Evolutionary conservation across 1,140 invertebrate genomes (phyloP).

Genomic region (Drosophila navojoa): DNA sequence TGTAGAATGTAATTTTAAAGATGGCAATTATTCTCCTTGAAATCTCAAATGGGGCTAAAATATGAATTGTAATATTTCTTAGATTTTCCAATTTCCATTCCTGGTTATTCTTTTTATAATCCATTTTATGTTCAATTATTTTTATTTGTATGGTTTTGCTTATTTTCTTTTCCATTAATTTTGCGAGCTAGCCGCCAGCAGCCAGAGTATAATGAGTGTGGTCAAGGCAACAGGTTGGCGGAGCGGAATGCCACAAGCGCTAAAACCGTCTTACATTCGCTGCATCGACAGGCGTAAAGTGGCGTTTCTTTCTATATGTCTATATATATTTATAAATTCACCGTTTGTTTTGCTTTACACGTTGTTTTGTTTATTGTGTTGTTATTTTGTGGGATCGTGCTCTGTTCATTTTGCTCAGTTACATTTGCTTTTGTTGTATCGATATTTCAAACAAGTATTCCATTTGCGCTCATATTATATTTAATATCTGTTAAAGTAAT

Average conservation of each 20-base stretch:
- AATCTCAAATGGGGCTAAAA: too few species aligned
- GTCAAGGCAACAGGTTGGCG: conserved; percentile 52
- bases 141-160: conserved; percentile 42
- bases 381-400: conserved; percentile 12
- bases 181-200: conserved; percentile 48
- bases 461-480: not conserved
- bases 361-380: conserved; percentile 35
- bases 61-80: too few species aligned
- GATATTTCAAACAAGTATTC: conserved; percentile 6
- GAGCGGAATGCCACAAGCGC: conserved; percentile 60
- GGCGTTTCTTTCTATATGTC: conserved; percentile 54
- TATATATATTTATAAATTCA: conserved; percentile 10
- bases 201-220: conserved; percentile 55
- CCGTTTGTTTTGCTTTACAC: conserved; percentile 28
- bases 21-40: too few species aligned
- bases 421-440: conserved; percentile 16
- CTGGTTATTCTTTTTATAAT: conserved; percentile 3
- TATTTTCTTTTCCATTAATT: conserved; percentile 48
- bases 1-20: too few species aligned
- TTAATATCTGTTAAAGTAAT: conserved; percentile 11
- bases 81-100: conserved; percentile 40
- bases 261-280: conserved; percentile 53
- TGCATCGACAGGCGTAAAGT: conserved; percentile 82
- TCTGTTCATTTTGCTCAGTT: conserved; percentile 4
- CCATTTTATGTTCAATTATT: conserved; percentile 19